Evolutionary conservation across 2,888 invertebrate genomes (phyloP), one percentile per base, ranked within the genome.

Genomic region (Oligia strigilis): DNA sequence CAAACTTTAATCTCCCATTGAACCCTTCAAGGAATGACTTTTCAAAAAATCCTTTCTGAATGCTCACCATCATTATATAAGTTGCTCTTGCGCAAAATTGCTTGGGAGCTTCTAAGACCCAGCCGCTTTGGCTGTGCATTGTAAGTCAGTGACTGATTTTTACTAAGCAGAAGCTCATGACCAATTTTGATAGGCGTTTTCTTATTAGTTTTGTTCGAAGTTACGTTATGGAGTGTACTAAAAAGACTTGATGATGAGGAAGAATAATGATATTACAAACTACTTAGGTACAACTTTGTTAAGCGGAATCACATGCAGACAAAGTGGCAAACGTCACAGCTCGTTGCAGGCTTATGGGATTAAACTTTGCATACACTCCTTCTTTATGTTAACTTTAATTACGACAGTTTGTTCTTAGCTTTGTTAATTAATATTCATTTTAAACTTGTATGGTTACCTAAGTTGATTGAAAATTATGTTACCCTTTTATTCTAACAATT

Each of bases 311-410:
- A 75, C 67, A 64, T 6, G 29, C 23, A 17, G 9, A 52, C 43
- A 55, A 69, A 69, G 19, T 65, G 19, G 36, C 40, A 84, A 70
- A 79, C 65, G 60, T 62, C 69, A 66, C 69, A 66, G 60, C 52
- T 72, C 46, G 60, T 65, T 85, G 11, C 14, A 43, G 9, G 23
- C 60, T 85, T 72, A 72, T 29, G 2, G 40, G 60, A 85, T 76
- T 85, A 85, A 76, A 81, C 69, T 72, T 77, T 19, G 58, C 29
- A 46, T 40, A 71, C 52, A 75, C 60, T 40, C n/a, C 9, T 74
- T 81, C 58, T 64, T 74, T 60, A 52, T 71, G 58, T 62, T 13
- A 86, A 77, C 52, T 77, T 80, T 43, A 60, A 64, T 65, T 49
- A 77, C 14, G 14, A 75, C 64, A 64, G 17, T 85, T 29, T 74